phyloP scores from a whole-genome alignment of 2,113 vertebrate species.

The Lutjanus erythropterus region DNA sequence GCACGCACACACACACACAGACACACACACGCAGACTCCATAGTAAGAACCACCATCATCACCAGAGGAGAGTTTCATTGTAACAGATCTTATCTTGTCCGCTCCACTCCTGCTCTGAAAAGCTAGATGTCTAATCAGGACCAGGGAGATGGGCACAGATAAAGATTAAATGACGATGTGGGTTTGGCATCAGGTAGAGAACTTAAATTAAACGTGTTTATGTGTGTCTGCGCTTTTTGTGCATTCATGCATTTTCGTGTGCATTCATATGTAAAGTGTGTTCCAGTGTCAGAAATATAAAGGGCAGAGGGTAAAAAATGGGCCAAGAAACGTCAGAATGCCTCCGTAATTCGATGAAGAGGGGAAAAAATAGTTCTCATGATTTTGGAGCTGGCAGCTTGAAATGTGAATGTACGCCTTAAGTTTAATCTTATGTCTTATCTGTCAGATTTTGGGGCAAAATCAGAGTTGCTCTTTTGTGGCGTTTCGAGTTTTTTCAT shows the following conservation, averaged over 20 bases:
- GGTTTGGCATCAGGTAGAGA: slow-evolving; percentile 70
- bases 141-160: slow-evolving; percentile 80
- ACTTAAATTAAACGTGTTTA: slow-evolving; percentile 55
- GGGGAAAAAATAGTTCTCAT: background rate
- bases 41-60: slow-evolving; percentile 53
- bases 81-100: slow-evolving; percentile 77
- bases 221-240: slow-evolving; percentile 26
- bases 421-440: background rate
- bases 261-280: slow-evolving; percentile 11
- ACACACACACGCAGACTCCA: background rate
- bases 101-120: slow-evolving; percentile 61
- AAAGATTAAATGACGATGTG: slow-evolving; percentile 77
- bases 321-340: slow-evolving; percentile 12
- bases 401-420: background rate
- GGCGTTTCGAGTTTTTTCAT: background rate
- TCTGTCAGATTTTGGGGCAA: background rate
- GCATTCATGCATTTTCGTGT: slow-evolving; percentile 15
- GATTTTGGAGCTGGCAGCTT: background rate
- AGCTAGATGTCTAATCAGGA: slow-evolving; percentile 80
- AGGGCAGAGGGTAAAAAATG: slow-evolving; percentile 2
- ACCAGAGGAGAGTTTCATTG: slow-evolving; percentile 55
- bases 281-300: slow-evolving; percentile 28
- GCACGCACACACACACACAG: background rate
- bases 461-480: background rate
- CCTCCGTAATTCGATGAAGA: background rate